Evolutionary conservation across 2,888 invertebrate genomes (phyloP), one percentile per base, ranked within the genome.

Genomic region (Cerastis rubricosa): DNA sequence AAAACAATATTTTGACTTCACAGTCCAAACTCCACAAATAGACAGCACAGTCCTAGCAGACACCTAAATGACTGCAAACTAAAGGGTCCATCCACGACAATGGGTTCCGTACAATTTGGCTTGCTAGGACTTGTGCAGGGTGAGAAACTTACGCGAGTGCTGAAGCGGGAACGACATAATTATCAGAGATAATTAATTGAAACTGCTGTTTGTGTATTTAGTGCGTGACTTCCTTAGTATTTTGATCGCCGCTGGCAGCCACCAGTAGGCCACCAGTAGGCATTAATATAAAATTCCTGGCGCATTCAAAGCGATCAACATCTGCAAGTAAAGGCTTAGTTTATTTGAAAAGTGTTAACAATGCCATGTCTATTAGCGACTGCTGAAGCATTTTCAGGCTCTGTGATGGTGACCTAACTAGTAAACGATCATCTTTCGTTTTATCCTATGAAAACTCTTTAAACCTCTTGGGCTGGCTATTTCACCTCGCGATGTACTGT

Each of bases 21-120:
- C 49, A 51, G 25, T 14, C 8, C n/a, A 1, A 57, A 35, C 35
- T 66, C 35, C 43, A 61, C 68, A 54, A 69, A 80, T 25, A 81
- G 12, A 59, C 19, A 61, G n/a, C 35, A 61, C 67, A 84, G 54
- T 54, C 49, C 35, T 47, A 67, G 63, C 57, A 74, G 80, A 78
- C 80, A 79, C 80, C 83, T 73, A 74, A 84, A 79, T 76, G 76
- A 76, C 79, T 76, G 57, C 72, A 74, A 87, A 87, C 76, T 78
- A 82, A 76, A 85, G 85, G 84, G 75, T 71, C 59, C 59, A 54
- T 63, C 61, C 74, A 82, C 66, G 78, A 78, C 75, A 85, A 75
- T 78, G 59, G 67, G 74, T 76, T 78, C 72, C 61, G 79, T 83
- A 74, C 71, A 85, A 71, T 85, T 83, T 78, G 71, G 61, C 71